A percentile compares a stretch with the other conserved stretches of the same genome.
Conservation (phyloP, 2,113 vertebrate species). For the Antechinus flavipes region DNA sequence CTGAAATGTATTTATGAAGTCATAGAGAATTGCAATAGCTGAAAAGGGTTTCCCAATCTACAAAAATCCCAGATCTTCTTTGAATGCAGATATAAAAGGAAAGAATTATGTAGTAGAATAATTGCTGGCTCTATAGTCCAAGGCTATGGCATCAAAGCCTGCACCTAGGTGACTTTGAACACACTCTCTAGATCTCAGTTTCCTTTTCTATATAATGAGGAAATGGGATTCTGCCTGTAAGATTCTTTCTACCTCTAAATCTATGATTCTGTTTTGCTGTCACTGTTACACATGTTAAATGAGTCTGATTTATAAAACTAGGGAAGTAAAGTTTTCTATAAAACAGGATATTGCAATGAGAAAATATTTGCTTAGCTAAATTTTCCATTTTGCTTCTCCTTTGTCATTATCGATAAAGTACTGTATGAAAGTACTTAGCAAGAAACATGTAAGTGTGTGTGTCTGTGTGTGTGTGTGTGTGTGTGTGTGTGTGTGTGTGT, state of each 20-base stretch:
- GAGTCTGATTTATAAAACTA: constrained; percentile 50
- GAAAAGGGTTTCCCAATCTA: not conserved
- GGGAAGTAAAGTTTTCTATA: constrained; percentile 49
- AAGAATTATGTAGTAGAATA: not conserved
- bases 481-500: not conserved
- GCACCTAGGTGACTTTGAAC: not conserved
- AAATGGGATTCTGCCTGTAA: not conserved
- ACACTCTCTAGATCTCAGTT: not conserved
- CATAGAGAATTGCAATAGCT: not conserved
- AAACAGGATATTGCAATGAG: constrained; percentile 22
- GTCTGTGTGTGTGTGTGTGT: constrained; percentile 29
- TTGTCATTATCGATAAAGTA: constrained; percentile 33
- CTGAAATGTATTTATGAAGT: not conserved
- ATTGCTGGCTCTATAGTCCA: not conserved
- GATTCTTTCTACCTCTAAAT: not conserved
- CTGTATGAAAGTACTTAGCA: constrained; percentile 34
- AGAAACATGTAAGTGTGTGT: constrained; percentile 29
- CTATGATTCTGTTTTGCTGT: not conserved
- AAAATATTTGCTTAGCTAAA: constrained; percentile 48
- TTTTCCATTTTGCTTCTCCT: constrained; percentile 50
- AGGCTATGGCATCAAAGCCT: not conserved
- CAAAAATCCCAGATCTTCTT: not conserved
- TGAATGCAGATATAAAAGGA: not conserved
- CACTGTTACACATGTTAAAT: not conserved
- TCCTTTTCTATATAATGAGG: not conserved